Evolutionary conservation across 2,113 vertebrate species (phyloP), one percentile per base, ranked within the genome.

Genomic region (Entelurus aequoreus): DNA sequence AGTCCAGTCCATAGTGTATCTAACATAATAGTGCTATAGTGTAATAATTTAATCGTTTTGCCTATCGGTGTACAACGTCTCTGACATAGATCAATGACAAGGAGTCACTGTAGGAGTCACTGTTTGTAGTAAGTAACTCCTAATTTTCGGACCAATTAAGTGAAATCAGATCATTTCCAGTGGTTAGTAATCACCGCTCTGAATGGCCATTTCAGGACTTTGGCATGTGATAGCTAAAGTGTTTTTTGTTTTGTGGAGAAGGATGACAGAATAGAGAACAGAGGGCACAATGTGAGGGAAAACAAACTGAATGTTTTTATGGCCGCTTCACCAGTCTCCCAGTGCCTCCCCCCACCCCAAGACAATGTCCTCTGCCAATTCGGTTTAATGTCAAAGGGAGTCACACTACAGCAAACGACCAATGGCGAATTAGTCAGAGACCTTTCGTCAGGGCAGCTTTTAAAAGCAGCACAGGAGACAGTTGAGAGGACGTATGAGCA

Each of bases 311-410:
- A 42, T 50, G n/a, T 51, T 62, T 57, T 57, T 44, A 44, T 13
- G 9, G n/a, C 19, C 13, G 16, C 37, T 16, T 19, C 37, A 2
- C 8, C 10, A 19, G 19, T 28, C 16, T 11, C 16, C 6, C 3
- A 4, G 28, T 28, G 4, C 51, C 35, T 5, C 6, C 5, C 54
- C 36, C 54, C n/a, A n/a, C 9, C 37, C 15, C 37, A 5, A 15
- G 6, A 4, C 54, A 40, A 8, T 5, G 36, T 37, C 37, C 56
- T 63, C 37, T 69, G 76, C 80, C 75, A 84, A 71, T 60, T 87
- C 58, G 80, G 71, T 57, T 65, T 38, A 85, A 87, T 82, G 77
- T 86, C 68, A 73, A 28, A 57, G 68, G 74, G 65, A 69, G 75
- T 71, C 66, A 21, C 52, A 58, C 36, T 50, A n/a, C 48, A 36